phyloP scores from a whole-genome alignment of 2,797 vertebrate species.

The Danio jaintianensis region DNA sequence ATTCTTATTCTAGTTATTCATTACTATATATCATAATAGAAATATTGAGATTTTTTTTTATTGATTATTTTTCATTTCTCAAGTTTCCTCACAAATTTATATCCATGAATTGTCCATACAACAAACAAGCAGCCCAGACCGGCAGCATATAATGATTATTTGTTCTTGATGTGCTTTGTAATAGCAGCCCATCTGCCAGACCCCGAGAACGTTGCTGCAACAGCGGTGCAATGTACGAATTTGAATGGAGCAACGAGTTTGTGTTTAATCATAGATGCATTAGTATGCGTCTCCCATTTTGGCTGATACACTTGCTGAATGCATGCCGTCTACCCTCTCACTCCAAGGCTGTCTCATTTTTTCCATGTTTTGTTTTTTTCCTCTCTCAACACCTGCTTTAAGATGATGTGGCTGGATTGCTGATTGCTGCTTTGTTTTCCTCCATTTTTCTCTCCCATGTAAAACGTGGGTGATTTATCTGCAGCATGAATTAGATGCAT shows the following conservation, averaged over 20 bases:
- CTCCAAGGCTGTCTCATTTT: conserved; percentile 43
- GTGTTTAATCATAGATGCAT: conserved; percentile 73
- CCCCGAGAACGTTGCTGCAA: conserved; percentile 27
- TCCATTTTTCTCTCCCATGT: conserved; percentile 14
- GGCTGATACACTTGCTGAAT: conserved; percentile 51
- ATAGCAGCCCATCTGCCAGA: conserved; percentile 52
- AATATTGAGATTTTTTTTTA: neutral
- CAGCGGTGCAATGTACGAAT: conserved; percentile 49
- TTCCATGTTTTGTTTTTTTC: conserved; percentile 13
- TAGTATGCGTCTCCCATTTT: conserved; percentile 65
- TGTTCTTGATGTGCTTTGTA: conserved; percentile 50
- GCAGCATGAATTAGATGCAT: conserved; percentile 43
- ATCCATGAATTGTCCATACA: conserved; percentile 17
- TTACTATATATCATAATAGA: neutral
- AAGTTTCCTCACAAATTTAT: neutral
- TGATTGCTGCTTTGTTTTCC: conserved; percentile 42
- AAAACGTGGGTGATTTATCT: conserved; percentile 52
- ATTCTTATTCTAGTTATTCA: too few relatives aligned
- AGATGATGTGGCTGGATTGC: conserved; percentile 20
- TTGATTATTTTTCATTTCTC: conserved; percentile 11
- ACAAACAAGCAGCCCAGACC: conserved; percentile 32
- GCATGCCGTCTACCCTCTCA: conserved; percentile 47
- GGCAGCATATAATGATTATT: conserved; percentile 50
- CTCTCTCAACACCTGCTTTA: conserved; percentile 38
- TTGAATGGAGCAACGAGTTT: conserved; percentile 62